phyloP scores from a whole-genome alignment of 2,797 vertebrate species.

The Eutrigla gurnardus region DNA sequence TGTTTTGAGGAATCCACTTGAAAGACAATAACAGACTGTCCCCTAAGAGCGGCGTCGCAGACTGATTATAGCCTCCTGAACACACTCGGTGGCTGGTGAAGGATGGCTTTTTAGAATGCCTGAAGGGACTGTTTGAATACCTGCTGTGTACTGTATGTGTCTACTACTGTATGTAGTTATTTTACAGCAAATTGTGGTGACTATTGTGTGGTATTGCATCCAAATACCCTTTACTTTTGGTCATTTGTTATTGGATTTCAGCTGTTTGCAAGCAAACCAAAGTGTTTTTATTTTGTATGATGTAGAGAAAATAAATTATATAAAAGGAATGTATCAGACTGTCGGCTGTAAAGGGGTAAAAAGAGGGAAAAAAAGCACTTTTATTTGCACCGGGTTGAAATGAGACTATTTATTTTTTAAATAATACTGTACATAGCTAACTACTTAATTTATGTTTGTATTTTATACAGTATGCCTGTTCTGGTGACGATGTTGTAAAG shows the following conservation, averaged over 20 bases:
- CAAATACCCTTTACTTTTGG: conserved; percentile 41
- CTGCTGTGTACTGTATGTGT: conserved; percentile 64
- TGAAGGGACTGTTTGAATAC: conserved; percentile 66
- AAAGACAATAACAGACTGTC: conserved; percentile 79
- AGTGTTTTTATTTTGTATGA: conserved; percentile 79
- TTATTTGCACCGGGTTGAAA: conserved; percentile 79
- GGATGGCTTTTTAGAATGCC: conserved; percentile 68
- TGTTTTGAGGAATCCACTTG: conserved; percentile 75
- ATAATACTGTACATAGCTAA: conserved; percentile 75
- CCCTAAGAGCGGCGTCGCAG: conserved; percentile 63
- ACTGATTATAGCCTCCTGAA: conserved; percentile 74
- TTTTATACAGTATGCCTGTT: conserved; percentile 84
- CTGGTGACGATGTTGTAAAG: conserved; percentile 75
- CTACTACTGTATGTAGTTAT: conserved; percentile 68
- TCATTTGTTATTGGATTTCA: conserved; percentile 52
- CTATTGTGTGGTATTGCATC: conserved; percentile 66
- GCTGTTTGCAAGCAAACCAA: conserved; percentile 81
- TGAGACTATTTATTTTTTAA: conserved; percentile 80
- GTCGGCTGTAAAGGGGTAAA: conserved; percentile 51
- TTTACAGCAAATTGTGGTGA: conserved; percentile 67
- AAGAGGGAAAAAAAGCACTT: conserved; percentile 77
- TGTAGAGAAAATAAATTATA: conserved; percentile 51
- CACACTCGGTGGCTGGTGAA: conserved; percentile 60
- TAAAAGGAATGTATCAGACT: conserved; percentile 76
- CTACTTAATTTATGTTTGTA: conserved; percentile 72